Evolutionary conservation across 2,113 vertebrate genomes (phyloP).

Genomic region (Casuarius casuarius): DNA sequence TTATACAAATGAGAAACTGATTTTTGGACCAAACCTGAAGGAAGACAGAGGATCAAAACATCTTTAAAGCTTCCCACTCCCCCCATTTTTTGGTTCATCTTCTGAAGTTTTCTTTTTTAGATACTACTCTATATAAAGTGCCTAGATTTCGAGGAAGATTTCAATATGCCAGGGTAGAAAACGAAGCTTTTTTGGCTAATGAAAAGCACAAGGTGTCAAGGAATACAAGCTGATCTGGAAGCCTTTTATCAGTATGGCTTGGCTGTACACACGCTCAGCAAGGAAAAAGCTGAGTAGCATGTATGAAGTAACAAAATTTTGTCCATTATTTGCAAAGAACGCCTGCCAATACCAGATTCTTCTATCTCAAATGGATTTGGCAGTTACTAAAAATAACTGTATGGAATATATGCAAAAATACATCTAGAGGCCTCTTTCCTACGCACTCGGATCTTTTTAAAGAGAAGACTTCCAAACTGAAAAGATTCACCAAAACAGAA

Average conservation of each 20-base stretch:
- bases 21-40: neutral
- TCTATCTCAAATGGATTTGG: slow-evolving; percentile 34
- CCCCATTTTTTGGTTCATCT: neutral
- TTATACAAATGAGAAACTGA: neutral
- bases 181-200: neutral
- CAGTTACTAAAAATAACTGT: slow-evolving; percentile 53
- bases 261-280: neutral
- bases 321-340: slow-evolving; percentile 17
- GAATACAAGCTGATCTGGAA: neutral
- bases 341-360: slow-evolving; percentile 7
- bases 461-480: neutral
- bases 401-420: slow-evolving; percentile 23
- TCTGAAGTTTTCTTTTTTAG: neutral
- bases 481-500: neutral
- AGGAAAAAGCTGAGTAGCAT: neutral
- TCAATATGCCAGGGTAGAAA: neutral
- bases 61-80: neutral
- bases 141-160: neutral
- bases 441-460: neutral
- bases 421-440: slow-evolving; percentile 27
- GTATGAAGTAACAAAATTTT: neutral
- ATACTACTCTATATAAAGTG: neutral
- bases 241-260: neutral
- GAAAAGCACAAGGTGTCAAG: neutral
- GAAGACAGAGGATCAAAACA: neutral